Percentiles rank a stretch among this genome's conserved stretches.
phyloP scores from a whole-genome alignment of 2,113 vertebrate species.

The Perognathus longimembris region DNA sequence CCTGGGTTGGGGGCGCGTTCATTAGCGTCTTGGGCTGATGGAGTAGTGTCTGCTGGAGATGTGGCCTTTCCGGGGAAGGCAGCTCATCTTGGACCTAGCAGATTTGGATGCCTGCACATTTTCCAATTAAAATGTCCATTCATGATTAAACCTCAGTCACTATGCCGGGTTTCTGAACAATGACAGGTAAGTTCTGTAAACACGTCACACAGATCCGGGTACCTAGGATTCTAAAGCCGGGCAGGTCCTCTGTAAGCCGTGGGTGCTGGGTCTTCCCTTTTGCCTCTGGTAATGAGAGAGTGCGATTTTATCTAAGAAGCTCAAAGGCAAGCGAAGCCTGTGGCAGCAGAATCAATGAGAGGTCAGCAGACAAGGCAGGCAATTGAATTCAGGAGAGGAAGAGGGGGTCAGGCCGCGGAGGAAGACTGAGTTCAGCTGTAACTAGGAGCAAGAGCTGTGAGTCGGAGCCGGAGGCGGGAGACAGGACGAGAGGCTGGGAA shows the following conservation, averaged over 20 bases:
- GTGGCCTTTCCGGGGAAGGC: too few species aligned
- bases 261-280: slow-evolving; percentile 16
- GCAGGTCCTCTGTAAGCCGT: neutral
- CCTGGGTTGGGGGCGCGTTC: neutral
- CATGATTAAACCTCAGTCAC: neutral
- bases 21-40: neutral
- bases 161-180: neutral
- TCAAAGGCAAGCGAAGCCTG: neutral
- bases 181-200: neutral
- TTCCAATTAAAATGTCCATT: neutral
- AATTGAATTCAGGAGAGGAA: neutral
- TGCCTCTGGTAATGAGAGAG: neutral
- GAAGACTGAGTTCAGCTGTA: too few species aligned
- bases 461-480: neutral
- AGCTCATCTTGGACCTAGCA: neutral
- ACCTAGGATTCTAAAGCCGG: neutral
- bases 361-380: neutral
- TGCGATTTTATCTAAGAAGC: neutral
- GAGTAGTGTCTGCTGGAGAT: neutral
- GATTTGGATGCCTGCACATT: neutral
- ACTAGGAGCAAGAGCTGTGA: neutral
- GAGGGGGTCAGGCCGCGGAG: neutral
- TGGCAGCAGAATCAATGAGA: neutral
- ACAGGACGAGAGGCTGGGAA: fast-evolving
- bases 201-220: neutral